Conservation (phyloP, 2,888 invertebrate genomes). For the Polyommatus icarus region DNA sequence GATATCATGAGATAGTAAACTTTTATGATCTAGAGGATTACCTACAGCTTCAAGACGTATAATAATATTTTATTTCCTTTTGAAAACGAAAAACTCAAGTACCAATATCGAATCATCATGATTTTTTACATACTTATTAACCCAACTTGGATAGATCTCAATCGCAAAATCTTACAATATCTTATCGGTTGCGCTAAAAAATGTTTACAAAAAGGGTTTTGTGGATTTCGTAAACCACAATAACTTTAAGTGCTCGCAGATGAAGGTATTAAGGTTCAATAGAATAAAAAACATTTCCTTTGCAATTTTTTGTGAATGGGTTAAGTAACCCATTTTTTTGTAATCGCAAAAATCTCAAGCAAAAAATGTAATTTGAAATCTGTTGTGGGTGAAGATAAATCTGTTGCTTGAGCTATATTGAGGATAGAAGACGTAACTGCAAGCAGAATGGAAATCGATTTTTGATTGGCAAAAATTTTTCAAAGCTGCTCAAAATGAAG, state of each 20-base stretch:
- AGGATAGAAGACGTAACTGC: not conserved
- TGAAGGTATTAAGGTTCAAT: slow-evolving; percentile 1
- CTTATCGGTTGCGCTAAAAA: not conserved
- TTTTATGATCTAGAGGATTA: no score
- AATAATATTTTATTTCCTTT: not conserved
- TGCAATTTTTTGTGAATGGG: not conserved
- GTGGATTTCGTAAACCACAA: slow-evolving; percentile 23
- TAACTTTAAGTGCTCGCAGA: slow-evolving; percentile 4
- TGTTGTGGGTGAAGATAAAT: not conserved
- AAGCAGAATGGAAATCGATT: not conserved
- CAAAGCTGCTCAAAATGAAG: not conserved
- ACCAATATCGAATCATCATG: not conserved
- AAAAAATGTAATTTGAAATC: not conserved
- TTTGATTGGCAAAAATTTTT: no score
- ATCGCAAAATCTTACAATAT: slow-evolving; percentile 19
- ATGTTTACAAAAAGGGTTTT: slow-evolving; percentile 25
- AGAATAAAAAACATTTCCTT: slow-evolving; percentile 4
- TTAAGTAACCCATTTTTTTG: slow-evolving; percentile 1
- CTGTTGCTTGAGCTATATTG: not conserved
- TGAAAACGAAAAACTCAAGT: not conserved
- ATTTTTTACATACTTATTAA: slow-evolving; percentile 2
- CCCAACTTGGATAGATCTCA: not conserved
- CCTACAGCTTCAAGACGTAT: no score
- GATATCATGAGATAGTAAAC: not conserved
- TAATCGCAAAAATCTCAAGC: not conserved